phyloP scores from a whole-genome alignment of 23 tunicate species.

The Trididemnum clinides region DNA sequence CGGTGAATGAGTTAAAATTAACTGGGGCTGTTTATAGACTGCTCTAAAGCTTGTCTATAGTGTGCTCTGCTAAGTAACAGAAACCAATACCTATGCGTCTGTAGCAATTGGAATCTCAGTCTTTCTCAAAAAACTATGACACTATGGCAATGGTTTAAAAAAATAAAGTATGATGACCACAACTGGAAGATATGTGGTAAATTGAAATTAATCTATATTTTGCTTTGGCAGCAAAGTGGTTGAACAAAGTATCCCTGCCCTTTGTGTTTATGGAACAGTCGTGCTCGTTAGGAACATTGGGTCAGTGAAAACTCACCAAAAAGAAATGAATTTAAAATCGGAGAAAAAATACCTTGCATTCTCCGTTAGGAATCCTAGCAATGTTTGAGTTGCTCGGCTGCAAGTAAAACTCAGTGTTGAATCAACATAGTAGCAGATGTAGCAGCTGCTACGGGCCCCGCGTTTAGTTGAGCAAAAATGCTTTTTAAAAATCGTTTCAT shows the following conservation, averaged over 20 bases:
- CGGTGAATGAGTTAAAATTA: not conserved
- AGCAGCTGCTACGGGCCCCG: too few species aligned
- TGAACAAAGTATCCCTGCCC: not conserved
- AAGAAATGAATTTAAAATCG: not conserved
- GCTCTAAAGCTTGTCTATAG: not conserved
- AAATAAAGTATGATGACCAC: not conserved
- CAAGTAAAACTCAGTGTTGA: constrained; percentile 35
- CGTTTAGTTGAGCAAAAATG: too few species aligned
- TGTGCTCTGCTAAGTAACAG: not conserved
- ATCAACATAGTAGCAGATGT: too few species aligned
- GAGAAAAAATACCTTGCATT: too few species aligned
- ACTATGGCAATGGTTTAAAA: not conserved
- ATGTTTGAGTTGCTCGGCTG: not conserved
- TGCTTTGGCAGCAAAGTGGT: constrained; percentile 6
- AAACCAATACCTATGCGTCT: not conserved
- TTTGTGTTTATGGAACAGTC: constrained; percentile 19
- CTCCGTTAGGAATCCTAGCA: not conserved
- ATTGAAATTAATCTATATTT: not conserved
- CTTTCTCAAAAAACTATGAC: not conserved
- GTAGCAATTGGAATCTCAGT: not conserved
- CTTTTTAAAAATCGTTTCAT: too few species aligned
- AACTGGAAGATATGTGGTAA: constrained; percentile 16
- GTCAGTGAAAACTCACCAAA: not conserved
- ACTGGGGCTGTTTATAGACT: not conserved
- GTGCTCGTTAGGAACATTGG: constrained; percentile 23